Conservation (phyloP, 2,113 vertebrate species). For the Rhodinocichla rosea region DNA sequence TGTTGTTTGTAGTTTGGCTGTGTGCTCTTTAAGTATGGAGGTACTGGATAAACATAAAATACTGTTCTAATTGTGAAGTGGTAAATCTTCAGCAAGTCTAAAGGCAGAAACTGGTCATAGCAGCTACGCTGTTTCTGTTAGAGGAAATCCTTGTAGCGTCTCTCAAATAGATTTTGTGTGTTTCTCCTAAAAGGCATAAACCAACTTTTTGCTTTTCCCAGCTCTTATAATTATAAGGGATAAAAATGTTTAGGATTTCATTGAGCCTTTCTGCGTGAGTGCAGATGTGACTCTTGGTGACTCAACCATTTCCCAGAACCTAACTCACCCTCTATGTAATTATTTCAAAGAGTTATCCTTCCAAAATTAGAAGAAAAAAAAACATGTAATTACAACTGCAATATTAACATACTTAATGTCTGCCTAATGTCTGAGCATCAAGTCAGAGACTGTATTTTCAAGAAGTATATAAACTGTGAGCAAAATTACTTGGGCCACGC, state of each 20-base stretch:
- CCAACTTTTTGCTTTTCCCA: neutral
- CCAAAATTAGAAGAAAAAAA: slow-evolving; percentile 62
- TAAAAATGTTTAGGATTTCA: slow-evolving; percentile 13
- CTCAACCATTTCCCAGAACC: slow-evolving; percentile 44
- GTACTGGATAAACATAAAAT: neutral
- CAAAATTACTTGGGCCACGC: neutral
- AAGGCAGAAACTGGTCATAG: neutral
- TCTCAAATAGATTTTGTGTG: neutral
- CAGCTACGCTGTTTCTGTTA: neutral
- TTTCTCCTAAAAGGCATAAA: slow-evolving; percentile 22
- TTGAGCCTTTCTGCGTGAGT: neutral
- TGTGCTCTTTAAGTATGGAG: neutral
- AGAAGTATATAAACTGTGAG: neutral
- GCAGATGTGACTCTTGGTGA: slow-evolving; percentile 56
- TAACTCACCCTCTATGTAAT: slow-evolving; percentile 20
- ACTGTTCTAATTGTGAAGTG: neutral
- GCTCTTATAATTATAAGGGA: neutral
- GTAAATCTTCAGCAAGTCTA: neutral
- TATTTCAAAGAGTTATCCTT: slow-evolving; percentile 46
- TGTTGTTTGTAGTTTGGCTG: neutral
- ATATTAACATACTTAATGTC: slow-evolving; percentile 56
- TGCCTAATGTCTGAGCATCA: slow-evolving; percentile 43
- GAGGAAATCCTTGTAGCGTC: neutral
- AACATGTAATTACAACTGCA: slow-evolving; percentile 50
- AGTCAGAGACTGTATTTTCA: slow-evolving; percentile 29